Conservation (phyloP, 2,113 vertebrate species). For the Piprites chloris region DNA sequence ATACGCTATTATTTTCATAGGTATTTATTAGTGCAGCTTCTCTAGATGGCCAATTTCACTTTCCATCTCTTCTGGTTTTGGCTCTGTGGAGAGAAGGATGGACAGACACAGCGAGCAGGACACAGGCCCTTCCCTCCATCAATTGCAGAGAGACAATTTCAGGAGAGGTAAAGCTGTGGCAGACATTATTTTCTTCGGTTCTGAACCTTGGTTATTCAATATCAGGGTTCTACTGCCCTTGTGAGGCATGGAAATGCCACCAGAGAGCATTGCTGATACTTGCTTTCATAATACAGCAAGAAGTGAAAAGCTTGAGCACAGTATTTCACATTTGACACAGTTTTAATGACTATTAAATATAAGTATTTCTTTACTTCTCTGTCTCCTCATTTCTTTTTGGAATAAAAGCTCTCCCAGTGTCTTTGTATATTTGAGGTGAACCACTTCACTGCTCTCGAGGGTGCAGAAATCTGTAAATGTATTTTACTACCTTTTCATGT, state of each 20-base stretch:
- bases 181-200: not conserved
- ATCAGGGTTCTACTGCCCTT: not conserved
- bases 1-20: not conserved
- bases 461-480: not conserved
- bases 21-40: conserved; percentile 10
- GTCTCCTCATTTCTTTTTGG: not conserved
- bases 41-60: conserved; percentile 34
- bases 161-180: not conserved
- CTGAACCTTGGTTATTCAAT: not conserved
- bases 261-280: not conserved
- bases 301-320: not conserved
- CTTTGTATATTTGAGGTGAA: not conserved
- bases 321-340: not conserved
- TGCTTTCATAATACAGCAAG: not conserved
- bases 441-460: not conserved
- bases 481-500: conserved; percentile 5
- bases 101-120: not conserved
- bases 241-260: not conserved
- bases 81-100: conserved; percentile 6
- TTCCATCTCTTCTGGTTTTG: conserved; percentile 15
- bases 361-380: not conserved
- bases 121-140: not conserved
- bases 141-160: not conserved
- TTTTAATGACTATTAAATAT: not conserved
- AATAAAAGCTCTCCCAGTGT: not conserved